These are phyloP conservation scores for Limnodromus scolopaceus DNA, from an alignment of 2,797 vertebrate species.

Conservation along the genomic window DNA sequence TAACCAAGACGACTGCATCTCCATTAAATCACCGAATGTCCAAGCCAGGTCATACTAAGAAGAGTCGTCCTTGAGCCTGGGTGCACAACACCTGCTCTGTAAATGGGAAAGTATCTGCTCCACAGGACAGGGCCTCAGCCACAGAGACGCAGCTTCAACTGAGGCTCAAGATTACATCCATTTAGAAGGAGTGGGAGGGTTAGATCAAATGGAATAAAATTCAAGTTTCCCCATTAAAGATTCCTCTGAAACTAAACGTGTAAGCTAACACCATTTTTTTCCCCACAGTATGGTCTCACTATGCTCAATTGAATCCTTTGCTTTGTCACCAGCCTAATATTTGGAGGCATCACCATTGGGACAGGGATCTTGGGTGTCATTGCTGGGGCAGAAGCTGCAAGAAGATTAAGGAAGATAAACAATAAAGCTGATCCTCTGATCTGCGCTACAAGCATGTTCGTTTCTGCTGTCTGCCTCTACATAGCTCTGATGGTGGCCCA, in stretches of 20 bases:
- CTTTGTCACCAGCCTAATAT: slow-evolving; percentile 82
- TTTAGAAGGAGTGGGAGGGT: neutral
- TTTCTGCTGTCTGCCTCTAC: slow-evolving; percentile 85
- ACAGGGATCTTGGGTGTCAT: slow-evolving; percentile 87
- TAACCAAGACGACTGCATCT: neutral
- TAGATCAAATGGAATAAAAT: neutral
- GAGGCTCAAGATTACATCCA: neutral
- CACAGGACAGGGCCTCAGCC: neutral
- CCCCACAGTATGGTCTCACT: neutral
- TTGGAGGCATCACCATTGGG: slow-evolving; percentile 86
- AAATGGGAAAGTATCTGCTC: neutral
- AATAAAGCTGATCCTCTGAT: slow-evolving; percentile 87
- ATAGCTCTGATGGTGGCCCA: slow-evolving; percentile 82
- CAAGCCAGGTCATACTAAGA: neutral
- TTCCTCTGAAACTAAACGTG: neutral
- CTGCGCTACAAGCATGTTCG: slow-evolving; percentile 87
- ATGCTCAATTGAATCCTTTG: neutral
- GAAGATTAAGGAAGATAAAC: slow-evolving; percentile 78
- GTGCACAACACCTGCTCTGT: neutral
- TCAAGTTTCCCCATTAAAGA: neutral
- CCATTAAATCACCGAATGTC: neutral
- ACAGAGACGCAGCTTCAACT: neutral
- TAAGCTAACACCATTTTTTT: neutral
- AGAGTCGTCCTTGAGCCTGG: neutral
- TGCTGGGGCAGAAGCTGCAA: slow-evolving; percentile 81